phyloP scores from a whole-genome alignment of 2,113 vertebrate species.

The Lutjanus erythropterus region DNA sequence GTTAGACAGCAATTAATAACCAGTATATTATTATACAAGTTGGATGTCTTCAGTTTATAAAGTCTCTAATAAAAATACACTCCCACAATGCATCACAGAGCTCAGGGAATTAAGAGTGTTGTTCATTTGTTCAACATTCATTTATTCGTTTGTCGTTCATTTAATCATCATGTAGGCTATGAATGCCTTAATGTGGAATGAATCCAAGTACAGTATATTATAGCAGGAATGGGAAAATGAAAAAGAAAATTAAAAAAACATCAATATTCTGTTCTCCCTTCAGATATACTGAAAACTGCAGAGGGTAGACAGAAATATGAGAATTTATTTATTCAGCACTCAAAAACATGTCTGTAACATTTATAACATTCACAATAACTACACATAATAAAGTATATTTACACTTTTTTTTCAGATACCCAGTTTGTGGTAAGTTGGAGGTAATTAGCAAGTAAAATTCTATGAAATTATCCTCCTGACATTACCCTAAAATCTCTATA shows the following conservation, averaged over 20 bases:
- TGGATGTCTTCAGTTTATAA: constrained; percentile 39
- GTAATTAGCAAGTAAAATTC: too few relatives aligned
- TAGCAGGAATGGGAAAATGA: background rate
- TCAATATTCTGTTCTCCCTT: background rate
- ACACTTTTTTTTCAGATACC: too few relatives aligned
- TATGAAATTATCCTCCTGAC: too few relatives aligned
- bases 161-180: background rate
- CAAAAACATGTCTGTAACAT: too few relatives aligned
- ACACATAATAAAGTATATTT: too few relatives aligned
- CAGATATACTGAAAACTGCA: background rate
- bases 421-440: too few relatives aligned
- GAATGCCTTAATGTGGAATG: background rate
- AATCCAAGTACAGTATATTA: background rate
- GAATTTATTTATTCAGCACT: background rate
- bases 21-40: constrained; percentile 50
- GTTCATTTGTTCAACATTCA: constrained; percentile 9
- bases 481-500: too few relatives aligned
- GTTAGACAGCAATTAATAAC: constrained; percentile 57
- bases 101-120: background rate
- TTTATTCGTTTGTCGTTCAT: constrained; percentile 20
- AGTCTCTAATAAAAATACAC: constrained; percentile 32
- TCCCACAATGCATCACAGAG: constrained; percentile 5
- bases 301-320: background rate
- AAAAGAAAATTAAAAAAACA: background rate
- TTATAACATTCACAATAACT: background rate